Conservation (phyloP, 2,113 vertebrate genomes). For the Pitta sordida region DNA sequence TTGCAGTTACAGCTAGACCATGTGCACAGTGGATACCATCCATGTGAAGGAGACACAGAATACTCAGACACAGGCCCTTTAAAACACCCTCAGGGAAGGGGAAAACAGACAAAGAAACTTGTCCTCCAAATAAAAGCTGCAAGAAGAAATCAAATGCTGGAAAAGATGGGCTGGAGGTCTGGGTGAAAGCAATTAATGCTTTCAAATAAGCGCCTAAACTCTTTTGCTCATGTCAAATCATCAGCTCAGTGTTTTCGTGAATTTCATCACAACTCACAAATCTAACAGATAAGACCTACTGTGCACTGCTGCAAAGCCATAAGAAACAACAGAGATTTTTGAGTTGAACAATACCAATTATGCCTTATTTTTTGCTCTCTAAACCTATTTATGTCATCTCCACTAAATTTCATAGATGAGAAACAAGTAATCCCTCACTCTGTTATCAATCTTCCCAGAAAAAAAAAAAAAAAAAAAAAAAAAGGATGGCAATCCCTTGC, state of each 20-base stretch:
- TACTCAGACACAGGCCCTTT: background rate
- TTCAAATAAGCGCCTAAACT: background rate
- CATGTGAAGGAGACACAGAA: fast-evolving
- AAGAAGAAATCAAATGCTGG: background rate
- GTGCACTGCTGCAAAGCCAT: background rate
- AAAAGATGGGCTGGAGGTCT: background rate
- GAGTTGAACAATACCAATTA: background rate
- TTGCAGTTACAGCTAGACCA: background rate
- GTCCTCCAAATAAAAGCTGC: background rate
- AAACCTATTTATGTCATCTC: background rate
- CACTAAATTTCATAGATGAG: background rate
- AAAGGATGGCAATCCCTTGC: too few relatives aligned
- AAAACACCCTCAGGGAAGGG: background rate
- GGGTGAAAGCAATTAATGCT: background rate
- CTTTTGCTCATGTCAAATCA: background rate
- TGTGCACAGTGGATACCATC: background rate
- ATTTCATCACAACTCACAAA: background rate
- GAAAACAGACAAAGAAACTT: background rate
- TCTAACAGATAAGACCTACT: background rate
- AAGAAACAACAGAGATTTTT: background rate
- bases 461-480: background rate
- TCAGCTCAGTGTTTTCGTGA: background rate
- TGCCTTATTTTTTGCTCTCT: background rate
- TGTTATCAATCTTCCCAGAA: background rate
- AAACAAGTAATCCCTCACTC: background rate